Conservation (phyloP, 1,140 invertebrate genomes). For the Pseudoatta argentina region DNA sequence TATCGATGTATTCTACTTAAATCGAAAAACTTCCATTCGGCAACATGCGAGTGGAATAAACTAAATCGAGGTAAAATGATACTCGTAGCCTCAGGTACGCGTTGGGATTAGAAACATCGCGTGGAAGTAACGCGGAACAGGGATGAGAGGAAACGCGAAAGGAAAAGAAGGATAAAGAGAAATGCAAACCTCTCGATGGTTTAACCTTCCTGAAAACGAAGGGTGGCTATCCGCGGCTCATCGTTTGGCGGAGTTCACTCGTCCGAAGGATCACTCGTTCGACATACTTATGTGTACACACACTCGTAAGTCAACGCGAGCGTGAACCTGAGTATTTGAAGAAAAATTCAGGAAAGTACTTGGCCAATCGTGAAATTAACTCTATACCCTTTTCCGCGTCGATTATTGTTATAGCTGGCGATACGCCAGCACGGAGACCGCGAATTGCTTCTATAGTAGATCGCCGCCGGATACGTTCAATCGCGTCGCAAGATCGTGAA, state of each 20-base stretch:
- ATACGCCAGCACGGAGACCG: slow-evolving; percentile 13
- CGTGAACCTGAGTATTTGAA: slow-evolving; percentile 9
- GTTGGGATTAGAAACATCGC: slow-evolving; percentile 63
- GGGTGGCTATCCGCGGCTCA: not conserved
- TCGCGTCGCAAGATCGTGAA: slow-evolving; percentile 15
- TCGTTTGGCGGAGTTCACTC: slow-evolving; percentile 24
- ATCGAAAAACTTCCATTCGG: slow-evolving; percentile 81
- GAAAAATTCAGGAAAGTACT: slow-evolving; percentile 22
- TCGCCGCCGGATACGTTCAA: slow-evolving; percentile 12
- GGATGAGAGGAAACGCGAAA: not conserved
- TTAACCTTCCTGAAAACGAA: slow-evolving; percentile 5
- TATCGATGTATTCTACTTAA: slow-evolving; percentile 70
- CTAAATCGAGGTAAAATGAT: slow-evolving; percentile 75
- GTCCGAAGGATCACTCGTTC: slow-evolving; percentile 13
- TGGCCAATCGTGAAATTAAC: slow-evolving; percentile 44
- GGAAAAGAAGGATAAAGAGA: not conserved
- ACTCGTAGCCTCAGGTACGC: slow-evolving; percentile 32
- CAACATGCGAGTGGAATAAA: slow-evolving; percentile 53
- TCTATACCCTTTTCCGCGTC: not conserved
- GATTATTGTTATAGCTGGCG: slow-evolving; percentile 43
- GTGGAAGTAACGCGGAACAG: not conserved
- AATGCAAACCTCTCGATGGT: not conserved
- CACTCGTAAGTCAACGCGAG: not conserved
- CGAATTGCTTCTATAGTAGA: not conserved
- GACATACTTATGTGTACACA: not conserved